phyloP scores from a whole-genome alignment of 2,113 vertebrate species.

The Erinaceus europaeus region DNA sequence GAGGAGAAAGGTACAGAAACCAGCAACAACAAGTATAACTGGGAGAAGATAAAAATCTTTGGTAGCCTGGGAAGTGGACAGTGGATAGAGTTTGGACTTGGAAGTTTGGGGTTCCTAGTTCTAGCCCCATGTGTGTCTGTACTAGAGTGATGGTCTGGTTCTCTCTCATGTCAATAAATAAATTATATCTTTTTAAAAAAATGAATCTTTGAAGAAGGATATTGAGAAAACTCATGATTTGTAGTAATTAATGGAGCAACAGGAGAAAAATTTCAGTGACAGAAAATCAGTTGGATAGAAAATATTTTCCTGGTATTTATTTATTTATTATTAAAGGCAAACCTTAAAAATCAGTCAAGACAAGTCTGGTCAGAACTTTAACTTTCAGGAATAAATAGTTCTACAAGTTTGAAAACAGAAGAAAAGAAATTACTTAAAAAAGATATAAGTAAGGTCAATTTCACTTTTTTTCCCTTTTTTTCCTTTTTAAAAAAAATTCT shows the following conservation, averaged over 20 bases:
- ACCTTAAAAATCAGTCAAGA: conserved; percentile 22
- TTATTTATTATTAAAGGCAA: too few species aligned
- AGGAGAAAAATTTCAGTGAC: not conserved
- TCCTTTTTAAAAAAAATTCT: too few species aligned
- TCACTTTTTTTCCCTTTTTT: not conserved
- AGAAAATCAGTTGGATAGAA: not conserved
- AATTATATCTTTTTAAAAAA: not conserved
- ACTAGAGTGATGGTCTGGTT: too few species aligned
- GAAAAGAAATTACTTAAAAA: not conserved
- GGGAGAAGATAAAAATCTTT: too few species aligned
- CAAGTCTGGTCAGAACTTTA: not conserved
- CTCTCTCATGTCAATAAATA: too few species aligned
- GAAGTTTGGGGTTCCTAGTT: too few species aligned
- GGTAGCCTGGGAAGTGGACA: too few species aligned
- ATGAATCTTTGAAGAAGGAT: not conserved
- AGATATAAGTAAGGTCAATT: not conserved
- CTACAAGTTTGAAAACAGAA: not conserved
- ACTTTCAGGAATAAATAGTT: not conserved
- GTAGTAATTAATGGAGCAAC: not conserved
- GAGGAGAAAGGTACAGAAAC: not conserved
- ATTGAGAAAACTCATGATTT: not conserved
- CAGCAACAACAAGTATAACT: not conserved
- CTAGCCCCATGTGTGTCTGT: too few species aligned
- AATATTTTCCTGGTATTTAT: not conserved
- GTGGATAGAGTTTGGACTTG: too few species aligned